Conservation (phyloP, 2,113 vertebrate species). For the Alexandromys fortis region DNA sequence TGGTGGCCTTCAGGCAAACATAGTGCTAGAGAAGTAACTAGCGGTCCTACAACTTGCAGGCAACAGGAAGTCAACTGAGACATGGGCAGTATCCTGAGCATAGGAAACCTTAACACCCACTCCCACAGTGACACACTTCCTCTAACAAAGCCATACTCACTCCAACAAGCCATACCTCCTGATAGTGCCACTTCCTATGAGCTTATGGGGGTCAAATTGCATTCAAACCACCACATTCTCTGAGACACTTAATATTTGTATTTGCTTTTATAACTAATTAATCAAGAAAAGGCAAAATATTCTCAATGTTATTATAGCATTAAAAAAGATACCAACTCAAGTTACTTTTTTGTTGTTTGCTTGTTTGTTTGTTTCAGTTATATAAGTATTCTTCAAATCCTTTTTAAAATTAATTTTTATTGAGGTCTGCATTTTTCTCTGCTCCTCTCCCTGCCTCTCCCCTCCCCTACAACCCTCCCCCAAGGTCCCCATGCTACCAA, state of each 20-base stretch:
- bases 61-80: background rate
- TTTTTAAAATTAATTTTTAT: too few relatives aligned
- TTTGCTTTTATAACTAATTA: constrained; percentile 20
- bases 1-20: background rate
- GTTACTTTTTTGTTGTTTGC: too few relatives aligned
- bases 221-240: background rate
- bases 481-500: too few relatives aligned
- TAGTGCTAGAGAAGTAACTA: background rate
- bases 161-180: background rate
- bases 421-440: too few relatives aligned
- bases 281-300: constrained; percentile 24
- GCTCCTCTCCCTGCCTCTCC: too few relatives aligned
- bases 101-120: background rate
- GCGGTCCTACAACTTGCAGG: background rate
- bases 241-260: background rate
- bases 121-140: background rate
- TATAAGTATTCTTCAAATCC: too few relatives aligned
- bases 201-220: background rate
- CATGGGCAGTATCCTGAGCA: background rate
- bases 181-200: background rate
- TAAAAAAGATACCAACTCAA: background rate
- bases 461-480: too few relatives aligned
- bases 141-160: background rate
- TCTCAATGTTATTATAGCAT: background rate
- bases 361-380: too few relatives aligned